Conservation (phyloP, 2,113 vertebrate genomes). For the Odobenus rosmarus region DNA sequence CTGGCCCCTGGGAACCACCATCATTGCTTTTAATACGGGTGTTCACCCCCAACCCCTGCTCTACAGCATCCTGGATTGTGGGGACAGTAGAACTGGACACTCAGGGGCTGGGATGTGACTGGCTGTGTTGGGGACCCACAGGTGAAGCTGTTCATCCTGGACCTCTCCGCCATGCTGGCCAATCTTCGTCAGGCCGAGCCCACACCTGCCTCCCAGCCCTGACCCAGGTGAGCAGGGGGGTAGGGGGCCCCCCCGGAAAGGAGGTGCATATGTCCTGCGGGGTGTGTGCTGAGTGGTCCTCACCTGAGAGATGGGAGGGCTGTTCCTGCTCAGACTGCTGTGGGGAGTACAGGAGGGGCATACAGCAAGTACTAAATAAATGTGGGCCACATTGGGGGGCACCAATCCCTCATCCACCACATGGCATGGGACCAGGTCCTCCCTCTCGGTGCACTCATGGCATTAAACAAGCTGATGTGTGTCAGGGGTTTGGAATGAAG, state of each 20-base stretch:
- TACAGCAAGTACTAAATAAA: neutral
- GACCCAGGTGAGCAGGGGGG: neutral
- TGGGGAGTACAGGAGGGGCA: neutral
- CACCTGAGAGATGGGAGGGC: neutral
- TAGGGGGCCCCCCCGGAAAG: accelerated
- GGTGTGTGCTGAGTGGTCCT: too few species aligned
- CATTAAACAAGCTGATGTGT: neutral
- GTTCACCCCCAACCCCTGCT: neutral
- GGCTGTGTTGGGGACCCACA: slow-evolving; percentile 9
- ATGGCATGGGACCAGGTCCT: neutral
- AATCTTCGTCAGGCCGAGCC: slow-evolving; percentile 5
- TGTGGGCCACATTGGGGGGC: accelerated
- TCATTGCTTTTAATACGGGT: neutral
- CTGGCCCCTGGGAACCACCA: neutral
- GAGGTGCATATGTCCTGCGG: accelerated
- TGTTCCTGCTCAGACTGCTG: accelerated
- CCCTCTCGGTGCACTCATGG: neutral
- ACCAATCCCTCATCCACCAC: neutral
- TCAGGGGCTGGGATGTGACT: neutral
- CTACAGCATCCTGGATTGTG: accelerated
- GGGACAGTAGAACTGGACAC: neutral
- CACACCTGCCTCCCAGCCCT: accelerated
- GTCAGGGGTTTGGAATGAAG: neutral
- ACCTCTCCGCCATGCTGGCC: slow-evolving; percentile 67
- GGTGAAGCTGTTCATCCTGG: slow-evolving; percentile 84